Conservation (phyloP, 2,888 invertebrate genomes). For the Octodonta nipae region DNA sequence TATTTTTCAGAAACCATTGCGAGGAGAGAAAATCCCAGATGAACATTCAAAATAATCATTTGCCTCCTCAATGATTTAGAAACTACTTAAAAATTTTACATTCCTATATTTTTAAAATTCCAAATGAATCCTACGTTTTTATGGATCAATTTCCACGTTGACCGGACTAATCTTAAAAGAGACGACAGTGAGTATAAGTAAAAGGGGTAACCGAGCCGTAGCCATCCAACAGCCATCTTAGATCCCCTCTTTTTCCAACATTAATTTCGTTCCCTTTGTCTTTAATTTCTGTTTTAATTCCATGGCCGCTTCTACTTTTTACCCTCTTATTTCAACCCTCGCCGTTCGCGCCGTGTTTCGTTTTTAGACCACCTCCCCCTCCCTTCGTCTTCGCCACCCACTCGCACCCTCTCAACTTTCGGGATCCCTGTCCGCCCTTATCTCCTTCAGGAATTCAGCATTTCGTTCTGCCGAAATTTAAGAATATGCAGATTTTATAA, state of each 20-base stretch:
- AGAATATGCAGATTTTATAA: constrained; percentile 9
- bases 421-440: constrained; percentile 11
- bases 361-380: constrained; percentile 14
- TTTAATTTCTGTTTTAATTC: constrained; percentile 37
- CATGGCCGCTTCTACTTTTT: constrained; percentile 36
- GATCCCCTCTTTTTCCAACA: constrained; percentile 27
- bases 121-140: too few relatives aligned
- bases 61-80: too few relatives aligned
- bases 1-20: too few relatives aligned
- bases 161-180: too few relatives aligned
- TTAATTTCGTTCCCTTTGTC: constrained; percentile 36
- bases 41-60: too few relatives aligned
- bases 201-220: too few relatives aligned
- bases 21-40: too few relatives aligned
- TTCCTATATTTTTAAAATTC: too few relatives aligned
- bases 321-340: constrained; percentile 36
- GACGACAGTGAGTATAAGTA: too few relatives aligned
- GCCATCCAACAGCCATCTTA: constrained; percentile 25
- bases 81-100: too few relatives aligned
- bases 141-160: too few relatives aligned
- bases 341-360: constrained; percentile 25
- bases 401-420: constrained; percentile 7
- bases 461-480: constrained; percentile 14
- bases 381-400: constrained; percentile 7
- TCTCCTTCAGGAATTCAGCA: constrained; percentile 16